Evolutionary conservation across 2,797 vertebrate genomes (phyloP).

Genomic region (Falco naumanni): DNA sequence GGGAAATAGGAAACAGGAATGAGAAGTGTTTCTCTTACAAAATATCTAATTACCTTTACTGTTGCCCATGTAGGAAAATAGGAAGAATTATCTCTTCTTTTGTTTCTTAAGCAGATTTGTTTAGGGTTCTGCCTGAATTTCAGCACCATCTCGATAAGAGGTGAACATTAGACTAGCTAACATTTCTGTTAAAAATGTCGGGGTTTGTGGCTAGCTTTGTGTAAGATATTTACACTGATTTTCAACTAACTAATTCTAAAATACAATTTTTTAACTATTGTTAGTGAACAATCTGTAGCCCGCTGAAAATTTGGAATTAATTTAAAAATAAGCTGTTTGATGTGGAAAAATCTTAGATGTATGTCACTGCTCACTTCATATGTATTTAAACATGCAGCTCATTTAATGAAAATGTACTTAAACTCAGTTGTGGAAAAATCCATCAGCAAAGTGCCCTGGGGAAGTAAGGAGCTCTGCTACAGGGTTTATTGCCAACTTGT

Average conservation of each 20-base stretch:
- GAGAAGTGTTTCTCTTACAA: background rate
- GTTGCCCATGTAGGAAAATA: background rate
- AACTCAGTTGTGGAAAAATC: background rate
- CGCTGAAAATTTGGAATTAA: background rate
- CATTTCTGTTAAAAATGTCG: background rate
- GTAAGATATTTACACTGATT: background rate
- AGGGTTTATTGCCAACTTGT: background rate
- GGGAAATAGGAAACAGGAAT: background rate
- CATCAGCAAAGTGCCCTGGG: background rate
- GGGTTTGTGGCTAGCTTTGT: background rate
- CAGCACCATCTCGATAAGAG: background rate
- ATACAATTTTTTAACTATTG: background rate
- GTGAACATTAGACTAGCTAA: background rate
- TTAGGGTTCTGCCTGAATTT: background rate
- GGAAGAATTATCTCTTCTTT: background rate
- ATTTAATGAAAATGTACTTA: background rate
- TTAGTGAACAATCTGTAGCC: background rate
- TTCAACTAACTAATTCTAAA: background rate
- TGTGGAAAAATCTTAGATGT: background rate
- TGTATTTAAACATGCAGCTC: background rate
- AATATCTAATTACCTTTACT: background rate
- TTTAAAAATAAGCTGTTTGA: background rate
- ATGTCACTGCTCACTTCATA: background rate
- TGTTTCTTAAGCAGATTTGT: background rate
- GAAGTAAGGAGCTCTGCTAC: background rate